A percentile compares a stretch with the other conserved stretches of the same genome.
Conservation (phyloP, 2,888 invertebrate genomes). For the Drosophila subquinaria region DNA sequence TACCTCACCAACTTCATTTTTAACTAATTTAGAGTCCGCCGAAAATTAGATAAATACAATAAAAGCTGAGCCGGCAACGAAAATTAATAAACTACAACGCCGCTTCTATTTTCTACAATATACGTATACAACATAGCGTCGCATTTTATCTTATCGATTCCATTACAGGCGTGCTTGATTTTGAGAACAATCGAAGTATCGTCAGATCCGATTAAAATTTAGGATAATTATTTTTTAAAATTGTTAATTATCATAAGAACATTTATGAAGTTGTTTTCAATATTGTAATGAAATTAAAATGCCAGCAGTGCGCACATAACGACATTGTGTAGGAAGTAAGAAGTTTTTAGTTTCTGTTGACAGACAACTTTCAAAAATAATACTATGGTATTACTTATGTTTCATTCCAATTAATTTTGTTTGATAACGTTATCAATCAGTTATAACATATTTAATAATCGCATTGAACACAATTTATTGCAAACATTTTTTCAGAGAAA, state of each 20-base stretch:
- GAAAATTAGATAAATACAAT: slow-evolving; percentile 31
- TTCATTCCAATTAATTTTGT: no score
- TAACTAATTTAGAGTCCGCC: slow-evolving; percentile 21
- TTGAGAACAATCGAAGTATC: background rate
- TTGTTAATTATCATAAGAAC: background rate
- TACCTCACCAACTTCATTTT: slow-evolving; percentile 75
- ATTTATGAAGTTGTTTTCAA: no score
- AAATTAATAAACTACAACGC: slow-evolving; percentile 25
- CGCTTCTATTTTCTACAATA: slow-evolving; percentile 21
- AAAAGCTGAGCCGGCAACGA: slow-evolving; percentile 35
- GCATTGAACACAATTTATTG: background rate
- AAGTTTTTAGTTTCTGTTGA: background rate
- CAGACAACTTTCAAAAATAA: background rate
- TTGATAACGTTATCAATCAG: background rate
- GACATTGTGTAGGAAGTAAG: background rate
- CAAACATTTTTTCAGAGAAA: background rate
- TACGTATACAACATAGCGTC: slow-evolving; percentile 37
- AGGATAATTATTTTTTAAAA: background rate
- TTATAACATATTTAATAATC: background rate
- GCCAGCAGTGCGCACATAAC: no score
- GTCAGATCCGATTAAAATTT: background rate
- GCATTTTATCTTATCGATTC: background rate
- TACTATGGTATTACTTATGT: no score
- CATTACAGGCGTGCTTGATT: background rate
- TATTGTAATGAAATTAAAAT: no score